Base-by-base conservation (phyloP, 2,797 vertebrate species). In the Fistularia tabacaria region DNA sequence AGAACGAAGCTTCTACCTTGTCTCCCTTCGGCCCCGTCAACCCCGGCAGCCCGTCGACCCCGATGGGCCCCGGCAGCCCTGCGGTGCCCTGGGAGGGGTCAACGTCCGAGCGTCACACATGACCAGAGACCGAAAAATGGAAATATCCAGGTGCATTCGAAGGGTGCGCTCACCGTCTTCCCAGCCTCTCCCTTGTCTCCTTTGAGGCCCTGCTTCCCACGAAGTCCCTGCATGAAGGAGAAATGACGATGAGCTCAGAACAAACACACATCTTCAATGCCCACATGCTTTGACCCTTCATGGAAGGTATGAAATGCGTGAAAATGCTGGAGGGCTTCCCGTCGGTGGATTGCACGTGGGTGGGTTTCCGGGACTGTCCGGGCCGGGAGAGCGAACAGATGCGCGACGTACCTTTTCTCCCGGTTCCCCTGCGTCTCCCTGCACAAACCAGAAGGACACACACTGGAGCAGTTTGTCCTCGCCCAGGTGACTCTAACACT, bases 41-140 rank as follows among this genome's bases (percentile, higher is more conserved):
- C 55, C 94, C 94, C 65, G 90, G 84, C n/a, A 71, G 40, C 6
- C 94, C 94, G 59, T 91, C 90, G n/a, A 92, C 67, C 8, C 93
- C 94, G 43, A 91, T 90, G 12, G 91, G 91, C 52, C 94, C 94
- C 47, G 93, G 92, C 64, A 94, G 82, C 15, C 94, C 94, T 45
- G 91, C 82, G 41, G 79, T 80, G 40, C 94, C 94, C 94, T 96
- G 8, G 25, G 73, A 12, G 1, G 36, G 36, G 3, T n/a, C n/a
- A n/a, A n/a, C n/a, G n/a, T n/a, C n/a, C n/a, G n/a, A n/a, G n/a
- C 57, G 15, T 7, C n/a, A n/a, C 13, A 41, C 10, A 40, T 7
- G 12, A 46, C 7, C 36, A 12, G 13, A 55, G 7, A 1, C 14
- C 25, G 25, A 2, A 25, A 25, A 25, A 25, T 25, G 25, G 10